phyloP scores from a whole-genome alignment of 2,113 vertebrate species.

The Mus pahari region DNA sequence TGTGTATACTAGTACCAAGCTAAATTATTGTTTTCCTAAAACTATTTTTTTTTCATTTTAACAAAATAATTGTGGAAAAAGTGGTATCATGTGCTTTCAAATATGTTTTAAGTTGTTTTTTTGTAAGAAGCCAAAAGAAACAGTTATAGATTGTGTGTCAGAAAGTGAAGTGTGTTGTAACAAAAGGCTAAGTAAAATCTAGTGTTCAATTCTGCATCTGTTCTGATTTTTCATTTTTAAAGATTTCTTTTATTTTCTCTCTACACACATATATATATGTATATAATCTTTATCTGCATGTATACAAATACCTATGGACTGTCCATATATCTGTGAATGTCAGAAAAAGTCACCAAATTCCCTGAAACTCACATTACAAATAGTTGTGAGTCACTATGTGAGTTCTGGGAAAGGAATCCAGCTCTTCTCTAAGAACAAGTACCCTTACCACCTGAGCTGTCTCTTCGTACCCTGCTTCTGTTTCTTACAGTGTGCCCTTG shows the following conservation, averaged over 20 bases:
- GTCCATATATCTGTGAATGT: background rate
- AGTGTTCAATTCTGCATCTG: background rate
- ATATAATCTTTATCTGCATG: background rate
- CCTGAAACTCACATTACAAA: background rate
- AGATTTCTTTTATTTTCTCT: background rate
- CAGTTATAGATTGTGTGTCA: background rate
- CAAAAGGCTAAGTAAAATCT: background rate
- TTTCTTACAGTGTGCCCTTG: background rate
- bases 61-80: conserved; percentile 18
- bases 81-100: background rate
- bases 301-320: background rate
- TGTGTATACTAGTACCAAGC: background rate
- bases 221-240: background rate
- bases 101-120: background rate
- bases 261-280: no score
- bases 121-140: background rate
- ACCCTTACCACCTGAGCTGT: background rate
- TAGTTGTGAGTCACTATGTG: background rate
- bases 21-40: background rate
- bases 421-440: background rate
- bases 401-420: background rate
- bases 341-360: background rate
- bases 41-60: background rate
- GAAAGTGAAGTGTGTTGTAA: background rate
- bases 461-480: background rate